These are phyloP conservation scores for Oophaga pumilio DNA, from an alignment of 2,113 vertebrate species.

Conservation along the genomic window DNA sequence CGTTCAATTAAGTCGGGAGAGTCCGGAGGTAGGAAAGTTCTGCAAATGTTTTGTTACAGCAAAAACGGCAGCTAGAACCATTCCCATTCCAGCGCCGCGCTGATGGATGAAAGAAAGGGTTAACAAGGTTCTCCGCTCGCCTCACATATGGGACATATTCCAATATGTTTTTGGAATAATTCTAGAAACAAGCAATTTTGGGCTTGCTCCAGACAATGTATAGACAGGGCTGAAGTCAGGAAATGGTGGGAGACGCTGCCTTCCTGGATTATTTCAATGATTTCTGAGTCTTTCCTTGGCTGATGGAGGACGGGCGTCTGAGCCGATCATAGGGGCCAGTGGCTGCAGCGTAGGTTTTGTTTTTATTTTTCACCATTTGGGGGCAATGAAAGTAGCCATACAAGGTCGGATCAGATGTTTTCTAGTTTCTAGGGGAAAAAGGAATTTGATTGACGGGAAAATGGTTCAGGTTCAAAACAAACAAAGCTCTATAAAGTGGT, in stretches of 20 bases:
- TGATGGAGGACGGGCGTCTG: slow-evolving; percentile 6
- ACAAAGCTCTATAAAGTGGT: neutral
- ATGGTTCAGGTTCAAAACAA: slow-evolving; percentile 5
- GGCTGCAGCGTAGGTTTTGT: neutral
- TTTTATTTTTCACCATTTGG: neutral
- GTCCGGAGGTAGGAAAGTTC: too few species aligned
- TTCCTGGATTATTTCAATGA: slow-evolving; percentile 51
- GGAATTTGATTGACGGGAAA: slow-evolving; percentile 25
- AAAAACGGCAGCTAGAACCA: neutral
- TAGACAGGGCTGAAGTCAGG: slow-evolving; percentile 43
- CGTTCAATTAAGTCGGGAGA: neutral
- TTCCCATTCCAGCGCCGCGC: neutral
- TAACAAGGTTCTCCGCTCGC: slow-evolving; percentile 21
- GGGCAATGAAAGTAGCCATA: neutral
- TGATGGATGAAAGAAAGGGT: neutral
- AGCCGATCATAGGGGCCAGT: neutral
- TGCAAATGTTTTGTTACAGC: neutral
- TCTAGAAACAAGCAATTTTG: slow-evolving; percentile 47
- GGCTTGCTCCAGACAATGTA: slow-evolving; percentile 39
- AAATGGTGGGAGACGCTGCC: slow-evolving; percentile 38
- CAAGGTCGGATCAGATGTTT: neutral
- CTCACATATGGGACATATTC: slow-evolving; percentile 47
- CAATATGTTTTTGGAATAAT: slow-evolving; percentile 56
- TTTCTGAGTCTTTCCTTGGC: slow-evolving; percentile 20
- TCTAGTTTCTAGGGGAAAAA: neutral